Base-by-base conservation (phyloP, 2,797 vertebrate genomes). In the Apogon hyalosoma region DNA sequence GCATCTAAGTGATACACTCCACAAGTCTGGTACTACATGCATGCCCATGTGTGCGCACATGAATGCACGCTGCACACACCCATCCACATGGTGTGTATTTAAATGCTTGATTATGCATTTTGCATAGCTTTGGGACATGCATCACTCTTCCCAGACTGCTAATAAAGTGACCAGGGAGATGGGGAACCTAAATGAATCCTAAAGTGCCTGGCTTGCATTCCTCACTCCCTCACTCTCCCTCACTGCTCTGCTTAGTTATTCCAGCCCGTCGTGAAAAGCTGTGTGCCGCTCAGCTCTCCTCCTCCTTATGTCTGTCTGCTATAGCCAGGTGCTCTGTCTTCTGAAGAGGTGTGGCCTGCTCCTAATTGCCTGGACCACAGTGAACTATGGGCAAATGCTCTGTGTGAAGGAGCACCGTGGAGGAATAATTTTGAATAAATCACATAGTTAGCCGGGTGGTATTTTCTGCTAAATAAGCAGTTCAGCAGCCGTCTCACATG, bases 71-170 rank as follows among this genome's bases (percentile, higher is more conserved):
- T 75, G 65, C 71, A 38, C 76, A 81, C 82, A 56, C 61, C 69
- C 83, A 53, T 85, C 66, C 70, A 74, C 82, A 76, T 79, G 77
- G 82, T 77, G 78, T 88, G 85, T 91, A 86, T 92, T 92, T 92
- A 91, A 90, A 93, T 91, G 90, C 87, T 92, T 93, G 88, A 92
- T 93, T 92, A 93, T 92, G 84, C 91, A 88, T 93, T 92, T 92
- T 92, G 87, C 90, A 88, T 91, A 90, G 90, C 90, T 91, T 83
- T 92, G 88, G 89, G 91, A 93, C 90, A 88, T 86, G 86, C 87
- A 92, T 92, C 90, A 88, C 83, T 92, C 91, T 91, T 90, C 84
- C 86, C 88, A 77, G 89, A 90, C 91, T 90, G 90, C 90, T 92
- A 92, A 93, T 92, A 93, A 91, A 91, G 88, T 92, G 91, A 91